These are phyloP conservation scores for Mesochorus sp. DNA, from an alignment of 2,888 invertebrate species.

Conservation along the genomic window DNA sequence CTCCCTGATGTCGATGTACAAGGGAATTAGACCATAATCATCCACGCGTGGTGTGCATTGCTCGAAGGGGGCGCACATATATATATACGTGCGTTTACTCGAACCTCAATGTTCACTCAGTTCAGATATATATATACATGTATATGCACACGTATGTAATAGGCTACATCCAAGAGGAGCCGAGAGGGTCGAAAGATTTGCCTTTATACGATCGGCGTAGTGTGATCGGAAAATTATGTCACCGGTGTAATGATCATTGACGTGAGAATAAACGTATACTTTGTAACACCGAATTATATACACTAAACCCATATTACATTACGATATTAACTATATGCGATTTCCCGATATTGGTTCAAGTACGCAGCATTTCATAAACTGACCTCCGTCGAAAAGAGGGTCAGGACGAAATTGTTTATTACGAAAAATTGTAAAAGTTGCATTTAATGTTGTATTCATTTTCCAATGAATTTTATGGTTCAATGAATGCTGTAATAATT, in stretches of 20 bases:
- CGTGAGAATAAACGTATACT: background rate
- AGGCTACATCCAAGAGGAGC: background rate
- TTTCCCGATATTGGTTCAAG: too few species aligned
- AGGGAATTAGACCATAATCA: constrained; percentile 81
- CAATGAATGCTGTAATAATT: too few species aligned
- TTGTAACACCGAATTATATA: too few species aligned
- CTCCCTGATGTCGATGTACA: constrained; percentile 71
- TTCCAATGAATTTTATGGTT: too few species aligned
- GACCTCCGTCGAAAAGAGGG: too few species aligned
- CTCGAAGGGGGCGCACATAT: constrained; percentile 71
- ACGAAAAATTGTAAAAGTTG: too few species aligned
- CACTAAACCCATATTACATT: too few species aligned
- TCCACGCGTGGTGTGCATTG: constrained; percentile 78
- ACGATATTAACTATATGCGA: too few species aligned
- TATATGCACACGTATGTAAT: background rate
- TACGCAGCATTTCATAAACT: too few species aligned
- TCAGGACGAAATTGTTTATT: too few species aligned
- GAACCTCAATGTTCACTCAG: constrained; percentile 73
- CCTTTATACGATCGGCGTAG: constrained; percentile 24
- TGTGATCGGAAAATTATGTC: constrained; percentile 56
- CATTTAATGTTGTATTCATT: too few species aligned
- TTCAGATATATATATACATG: constrained; percentile 49
- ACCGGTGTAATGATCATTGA: constrained; percentile 48
- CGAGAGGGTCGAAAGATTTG: constrained; percentile 35
- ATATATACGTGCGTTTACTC: constrained; percentile 42